Conservation (phyloP, 2,797 vertebrate genomes). For the Typhlichthys subterraneus region DNA sequence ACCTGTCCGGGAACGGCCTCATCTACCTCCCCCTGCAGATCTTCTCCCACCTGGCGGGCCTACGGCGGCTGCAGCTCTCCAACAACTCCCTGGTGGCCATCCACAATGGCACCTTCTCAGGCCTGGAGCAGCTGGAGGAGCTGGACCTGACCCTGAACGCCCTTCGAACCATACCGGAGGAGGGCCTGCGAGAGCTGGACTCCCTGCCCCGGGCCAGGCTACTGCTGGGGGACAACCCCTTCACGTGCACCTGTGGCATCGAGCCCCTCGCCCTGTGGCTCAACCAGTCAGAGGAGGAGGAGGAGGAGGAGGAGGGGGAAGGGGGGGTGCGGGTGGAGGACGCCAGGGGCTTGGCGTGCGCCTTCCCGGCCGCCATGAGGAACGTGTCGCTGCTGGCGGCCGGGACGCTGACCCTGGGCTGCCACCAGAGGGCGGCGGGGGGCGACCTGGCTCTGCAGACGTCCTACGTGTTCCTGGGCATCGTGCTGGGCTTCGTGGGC, state of each 20-base stretch:
- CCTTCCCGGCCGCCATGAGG: conserved; percentile 70
- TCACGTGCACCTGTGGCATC: conserved; percentile 76
- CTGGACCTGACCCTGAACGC: conserved; percentile 79
- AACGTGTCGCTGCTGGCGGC: conserved; percentile 71
- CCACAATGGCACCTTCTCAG: conserved; percentile 70
- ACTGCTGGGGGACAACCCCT: conserved; percentile 73
- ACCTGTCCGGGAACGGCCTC: conserved; percentile 78
- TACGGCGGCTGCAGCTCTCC: conserved; percentile 66
- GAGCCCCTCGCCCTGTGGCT: conserved; percentile 78
- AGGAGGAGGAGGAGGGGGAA: conserved; percentile 38
- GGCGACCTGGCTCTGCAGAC: conserved; percentile 77
- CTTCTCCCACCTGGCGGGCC: conserved; percentile 64
- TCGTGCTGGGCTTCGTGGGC: conserved; percentile 79
- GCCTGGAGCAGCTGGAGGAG: conserved; percentile 70
- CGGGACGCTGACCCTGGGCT: conserved; percentile 61
- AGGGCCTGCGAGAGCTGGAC: conserved; percentile 70
- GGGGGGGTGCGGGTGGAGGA: conserved; percentile 61
- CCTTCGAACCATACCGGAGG: conserved; percentile 68
- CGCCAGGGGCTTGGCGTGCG: conserved; percentile 59
- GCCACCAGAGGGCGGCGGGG: conserved; percentile 54
- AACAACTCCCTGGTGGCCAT: conserved; percentile 80
- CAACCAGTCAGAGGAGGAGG: conserved; percentile 63
- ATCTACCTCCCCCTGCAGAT: conserved; percentile 67
- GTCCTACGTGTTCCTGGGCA: conserved; percentile 79
- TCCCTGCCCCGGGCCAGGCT: conserved; percentile 46